A percentile compares a stretch with the other conserved stretches of the same genome.
These are phyloP conservation scores for Gallinago nigripennis DNA, from an alignment of 2,797 vertebrate species.

Conservation along the genomic window DNA sequence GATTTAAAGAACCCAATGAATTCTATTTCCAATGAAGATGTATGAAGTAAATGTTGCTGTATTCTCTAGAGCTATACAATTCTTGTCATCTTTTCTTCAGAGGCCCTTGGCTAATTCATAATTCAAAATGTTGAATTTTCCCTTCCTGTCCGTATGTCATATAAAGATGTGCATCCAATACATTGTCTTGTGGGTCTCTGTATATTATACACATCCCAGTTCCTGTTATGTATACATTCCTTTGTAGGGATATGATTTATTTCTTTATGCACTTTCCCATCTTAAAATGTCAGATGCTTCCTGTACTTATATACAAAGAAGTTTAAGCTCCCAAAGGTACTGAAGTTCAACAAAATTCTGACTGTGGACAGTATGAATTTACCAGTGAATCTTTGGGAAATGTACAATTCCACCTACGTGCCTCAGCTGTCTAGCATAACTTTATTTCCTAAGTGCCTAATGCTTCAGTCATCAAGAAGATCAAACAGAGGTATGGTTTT, in stretches of 20 bases:
- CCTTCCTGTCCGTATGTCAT: constrained; percentile 41
- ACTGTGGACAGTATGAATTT: neutral
- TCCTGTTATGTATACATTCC: constrained; percentile 65
- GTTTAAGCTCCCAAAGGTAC: constrained; percentile 60
- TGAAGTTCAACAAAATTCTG: constrained; percentile 39
- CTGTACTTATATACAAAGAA: constrained; percentile 70
- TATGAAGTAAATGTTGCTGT: neutral
- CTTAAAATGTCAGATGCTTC: constrained; percentile 70
- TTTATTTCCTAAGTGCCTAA: constrained; percentile 14
- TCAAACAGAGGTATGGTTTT: constrained; percentile 18
- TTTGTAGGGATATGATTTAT: constrained; percentile 70
- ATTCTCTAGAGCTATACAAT: neutral
- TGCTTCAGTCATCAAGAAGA: constrained; percentile 15
- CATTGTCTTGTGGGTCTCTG: constrained; percentile 10
- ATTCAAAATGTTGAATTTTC: constrained; percentile 35
- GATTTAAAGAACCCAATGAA: neutral
- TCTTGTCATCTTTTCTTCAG: constrained; percentile 35
- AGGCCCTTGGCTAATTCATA: constrained; percentile 32
- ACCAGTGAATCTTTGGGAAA: constrained; percentile 7
- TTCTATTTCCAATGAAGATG: constrained; percentile 23
- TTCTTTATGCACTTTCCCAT: constrained; percentile 70
- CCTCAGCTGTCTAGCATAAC: neutral
- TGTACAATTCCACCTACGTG: neutral
- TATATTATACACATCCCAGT: constrained; percentile 37
- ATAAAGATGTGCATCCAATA: constrained; percentile 49